Evolutionary conservation across 2,113 vertebrate genomes (phyloP).

Genomic region (Phainopepla nitens): DNA sequence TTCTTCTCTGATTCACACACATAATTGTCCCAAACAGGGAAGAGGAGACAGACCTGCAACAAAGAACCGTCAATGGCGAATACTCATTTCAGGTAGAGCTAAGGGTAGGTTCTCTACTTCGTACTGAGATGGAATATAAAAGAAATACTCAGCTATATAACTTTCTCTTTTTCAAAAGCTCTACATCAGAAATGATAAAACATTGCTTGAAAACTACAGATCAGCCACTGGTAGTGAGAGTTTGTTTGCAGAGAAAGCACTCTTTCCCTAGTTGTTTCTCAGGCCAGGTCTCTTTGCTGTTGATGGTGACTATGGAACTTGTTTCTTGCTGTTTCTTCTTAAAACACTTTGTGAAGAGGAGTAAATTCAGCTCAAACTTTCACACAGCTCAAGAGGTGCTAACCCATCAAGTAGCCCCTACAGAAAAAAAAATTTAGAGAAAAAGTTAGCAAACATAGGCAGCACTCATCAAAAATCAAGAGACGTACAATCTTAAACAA

Average conservation of each 20-base stretch:
- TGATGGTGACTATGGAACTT: neutral
- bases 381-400: conserved; percentile 33
- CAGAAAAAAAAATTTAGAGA: neutral
- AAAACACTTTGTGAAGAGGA: conserved; percentile 25
- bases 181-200: neutral
- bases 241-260: neutral
- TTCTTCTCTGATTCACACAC: neutral
- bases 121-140: neutral
- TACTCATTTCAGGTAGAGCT: neutral
- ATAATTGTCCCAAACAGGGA: neutral
- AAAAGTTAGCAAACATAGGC: neutral
- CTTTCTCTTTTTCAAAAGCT: neutral
- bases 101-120: neutral
- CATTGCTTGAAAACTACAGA: neutral
- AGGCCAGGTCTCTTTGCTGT: neutral
- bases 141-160: neutral
- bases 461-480: neutral
- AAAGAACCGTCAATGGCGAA: neutral
- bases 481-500: neutral
- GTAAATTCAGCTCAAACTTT: conserved; percentile 7
- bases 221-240: neutral
- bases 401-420: conserved; percentile 97
- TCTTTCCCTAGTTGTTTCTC: neutral
- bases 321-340: conserved; percentile 11
- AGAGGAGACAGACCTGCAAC: conserved; percentile 8